phyloP scores from a whole-genome alignment of 2,888 invertebrate genomes.

The Electrophaes corylata region DNA sequence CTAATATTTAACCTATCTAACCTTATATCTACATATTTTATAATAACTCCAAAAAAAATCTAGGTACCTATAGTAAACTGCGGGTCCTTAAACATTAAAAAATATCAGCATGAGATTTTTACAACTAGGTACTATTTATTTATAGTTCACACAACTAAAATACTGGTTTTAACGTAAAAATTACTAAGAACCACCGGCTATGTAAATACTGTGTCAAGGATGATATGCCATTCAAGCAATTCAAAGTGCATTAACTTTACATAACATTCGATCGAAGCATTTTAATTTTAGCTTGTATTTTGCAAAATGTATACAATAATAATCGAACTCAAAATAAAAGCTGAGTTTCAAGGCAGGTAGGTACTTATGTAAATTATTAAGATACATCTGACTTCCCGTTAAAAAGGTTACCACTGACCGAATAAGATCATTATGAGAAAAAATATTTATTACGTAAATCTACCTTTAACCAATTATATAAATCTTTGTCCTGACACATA shows the following conservation, averaged over 20 bases:
- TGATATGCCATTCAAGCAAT: constrained; percentile 20
- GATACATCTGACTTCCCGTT: background rate
- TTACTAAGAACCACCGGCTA: constrained; percentile 19
- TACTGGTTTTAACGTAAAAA: constrained; percentile 20
- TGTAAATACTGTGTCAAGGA: constrained; percentile 38
- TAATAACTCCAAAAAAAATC: too few relatives aligned
- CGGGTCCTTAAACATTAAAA: too few relatives aligned
- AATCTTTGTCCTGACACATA: too few relatives aligned
- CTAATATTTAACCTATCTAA: too few relatives aligned
- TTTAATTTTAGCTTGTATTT: background rate
- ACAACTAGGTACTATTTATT: too few relatives aligned
- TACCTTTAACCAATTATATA: too few relatives aligned
- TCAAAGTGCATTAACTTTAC: constrained; percentile 16
- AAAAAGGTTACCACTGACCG: background rate
- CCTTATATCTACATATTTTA: too few relatives aligned
- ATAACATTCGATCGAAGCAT: constrained; percentile 8
- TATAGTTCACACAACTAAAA: constrained; percentile 1
- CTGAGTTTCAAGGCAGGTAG: background rate
- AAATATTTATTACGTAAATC: too few relatives aligned
- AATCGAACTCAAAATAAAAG: background rate
- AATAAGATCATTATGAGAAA: too few relatives aligned
- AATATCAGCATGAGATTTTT: too few relatives aligned
- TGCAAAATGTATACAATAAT: background rate
- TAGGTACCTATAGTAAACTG: too few relatives aligned
- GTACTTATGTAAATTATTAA: background rate